phyloP scores from a whole-genome alignment of 2,113 vertebrate species.

The Hipposideros armiger region DNA sequence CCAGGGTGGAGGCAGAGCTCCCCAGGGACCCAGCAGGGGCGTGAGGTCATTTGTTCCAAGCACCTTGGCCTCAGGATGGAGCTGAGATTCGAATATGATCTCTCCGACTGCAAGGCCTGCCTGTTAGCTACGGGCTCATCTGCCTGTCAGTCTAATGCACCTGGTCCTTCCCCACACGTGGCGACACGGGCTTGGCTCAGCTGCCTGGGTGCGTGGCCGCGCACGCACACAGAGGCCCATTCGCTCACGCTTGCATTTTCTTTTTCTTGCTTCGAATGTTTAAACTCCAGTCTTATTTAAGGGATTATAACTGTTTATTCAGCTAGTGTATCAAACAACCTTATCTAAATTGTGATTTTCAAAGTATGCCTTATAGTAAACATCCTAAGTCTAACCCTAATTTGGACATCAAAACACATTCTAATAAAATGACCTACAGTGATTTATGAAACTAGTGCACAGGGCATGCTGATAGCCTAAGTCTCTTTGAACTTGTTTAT shows the following conservation, averaged over 20 bases:
- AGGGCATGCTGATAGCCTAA: not conserved
- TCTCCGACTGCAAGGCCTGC: not conserved
- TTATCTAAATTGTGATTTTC: not conserved
- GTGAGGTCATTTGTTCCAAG: not conserved
- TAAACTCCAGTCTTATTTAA: not conserved
- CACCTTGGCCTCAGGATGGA: not conserved
- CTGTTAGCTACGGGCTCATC: too few relatives aligned
- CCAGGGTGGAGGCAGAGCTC: accelerated
- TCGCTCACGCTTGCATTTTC: not conserved
- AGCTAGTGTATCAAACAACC: not conserved
- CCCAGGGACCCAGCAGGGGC: accelerated
- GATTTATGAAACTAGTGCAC: not conserved
- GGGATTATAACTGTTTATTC: not conserved
- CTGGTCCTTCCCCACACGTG: accelerated
- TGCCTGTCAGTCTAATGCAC: accelerated
- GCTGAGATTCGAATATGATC: not conserved
- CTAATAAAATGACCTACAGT: not conserved
- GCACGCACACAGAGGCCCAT: accelerated
- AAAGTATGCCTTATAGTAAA: not conserved
- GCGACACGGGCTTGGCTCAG: not conserved
- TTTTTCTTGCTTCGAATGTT: not conserved
- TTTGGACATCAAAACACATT: not conserved
- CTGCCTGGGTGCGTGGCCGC: accelerated
- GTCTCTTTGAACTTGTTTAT: not conserved
- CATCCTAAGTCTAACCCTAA: not conserved